Percentiles rank a stretch among this genome's conserved stretches.
Evolutionary conservation across 1,140 invertebrate genomes (phyloP).

Genomic region (Euwallacea fornicatus): DNA sequence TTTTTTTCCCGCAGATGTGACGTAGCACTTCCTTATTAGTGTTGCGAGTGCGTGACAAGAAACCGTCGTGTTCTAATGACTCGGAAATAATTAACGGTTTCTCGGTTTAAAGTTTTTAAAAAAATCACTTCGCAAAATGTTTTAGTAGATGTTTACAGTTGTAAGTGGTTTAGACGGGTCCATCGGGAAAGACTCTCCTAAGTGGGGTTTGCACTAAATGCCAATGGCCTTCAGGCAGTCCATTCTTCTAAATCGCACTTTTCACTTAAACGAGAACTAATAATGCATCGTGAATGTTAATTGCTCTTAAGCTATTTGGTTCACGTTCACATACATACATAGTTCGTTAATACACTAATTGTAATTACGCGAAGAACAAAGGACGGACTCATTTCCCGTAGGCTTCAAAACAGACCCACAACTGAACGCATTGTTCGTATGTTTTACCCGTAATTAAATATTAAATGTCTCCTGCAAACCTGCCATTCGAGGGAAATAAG

Average conservation of each 20-base stretch:
- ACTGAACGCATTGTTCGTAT: not conserved
- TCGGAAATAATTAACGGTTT: not conserved
- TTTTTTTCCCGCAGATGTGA: not conserved
- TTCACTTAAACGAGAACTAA: not conserved
- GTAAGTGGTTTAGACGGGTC: not conserved
- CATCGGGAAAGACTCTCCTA: not conserved
- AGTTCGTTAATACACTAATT: not conserved
- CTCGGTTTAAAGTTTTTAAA: not conserved
- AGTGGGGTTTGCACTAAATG: no score
- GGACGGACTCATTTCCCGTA: not conserved
- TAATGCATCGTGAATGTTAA: constrained; percentile 2
- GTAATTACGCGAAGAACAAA: constrained; percentile 1
- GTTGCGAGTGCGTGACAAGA: not conserved
- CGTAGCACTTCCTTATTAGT: constrained; percentile 1
- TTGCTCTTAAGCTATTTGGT: not conserved
- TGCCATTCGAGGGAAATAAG: not conserved
- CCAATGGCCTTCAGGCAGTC: no score
- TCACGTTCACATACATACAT: not conserved
- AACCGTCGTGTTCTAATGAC: not conserved
- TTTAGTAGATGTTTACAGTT: not conserved
- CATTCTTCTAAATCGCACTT: no score
- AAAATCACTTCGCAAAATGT: not conserved
- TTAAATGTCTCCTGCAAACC: not conserved
- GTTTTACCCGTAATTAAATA: not conserved
- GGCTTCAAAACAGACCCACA: not conserved